Base-by-base conservation (phyloP, 2,888 invertebrate species). In the Therioaphis trifolii region DNA sequence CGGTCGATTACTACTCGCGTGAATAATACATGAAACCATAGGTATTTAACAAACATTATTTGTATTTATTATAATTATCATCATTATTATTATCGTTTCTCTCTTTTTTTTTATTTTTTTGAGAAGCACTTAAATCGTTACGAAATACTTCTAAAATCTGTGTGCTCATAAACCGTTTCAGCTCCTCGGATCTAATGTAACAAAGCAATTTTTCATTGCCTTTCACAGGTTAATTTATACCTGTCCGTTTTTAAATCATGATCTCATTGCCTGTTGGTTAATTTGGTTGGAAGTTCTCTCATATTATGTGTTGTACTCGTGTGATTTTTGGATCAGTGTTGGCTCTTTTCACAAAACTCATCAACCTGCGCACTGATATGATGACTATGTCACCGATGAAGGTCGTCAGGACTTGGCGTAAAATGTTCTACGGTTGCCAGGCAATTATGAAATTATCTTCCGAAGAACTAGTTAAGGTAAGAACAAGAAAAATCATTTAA, bases 401-500 rank as follows among this genome's bases (percentile, higher is more conserved):
- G 68, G 76, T 86, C 12, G 76, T 85, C 72, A 89, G 89, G 84
- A 89, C 89, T 85, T 90, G 90, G 90, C 89, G 88, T 72, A 90
- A 89, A 86, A 88, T 90, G 77, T 88, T 88, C 84, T 85, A 89
- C 66, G 87, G 89, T 27, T 87, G 89, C 40, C 89, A 89, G 86
- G 88, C 87, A 46, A 88, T 89, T 58, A 89, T 87, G 86, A 89
- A 88, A 86, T 87, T 89, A 12, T 88, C 89, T 21, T 86, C 88
- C 2, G 89, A 90, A 85, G 90, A 90, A 85, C 87, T 90, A 79
- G 86, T 88, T 63, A 88, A 90, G 88, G 89, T 90, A 87, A 85
- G 76, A 75, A 71, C 66, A 29, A 75, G 27, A 80, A 40, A 27
- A 4, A 29, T 35, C 7, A 71, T 71, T 43, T 43, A 52, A 43